These are phyloP conservation scores for Archilochus colubris DNA, from an alignment of 2,113 vertebrate genomes.

Conservation along the genomic window DNA sequence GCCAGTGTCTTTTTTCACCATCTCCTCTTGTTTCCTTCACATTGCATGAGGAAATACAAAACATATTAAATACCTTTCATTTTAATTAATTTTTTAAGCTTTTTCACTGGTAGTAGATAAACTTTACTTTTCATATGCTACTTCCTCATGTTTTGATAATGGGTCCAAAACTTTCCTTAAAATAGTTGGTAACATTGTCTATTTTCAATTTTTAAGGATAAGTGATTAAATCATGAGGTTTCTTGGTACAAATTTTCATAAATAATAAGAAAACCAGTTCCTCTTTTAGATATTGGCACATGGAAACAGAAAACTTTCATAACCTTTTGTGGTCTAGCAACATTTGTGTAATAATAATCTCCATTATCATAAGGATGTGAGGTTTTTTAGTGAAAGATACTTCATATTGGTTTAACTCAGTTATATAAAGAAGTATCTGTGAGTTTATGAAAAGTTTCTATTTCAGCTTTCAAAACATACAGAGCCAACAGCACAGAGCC, in stretches of 20 bases:
- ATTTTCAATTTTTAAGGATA: conserved; percentile 25
- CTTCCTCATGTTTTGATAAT: background rate
- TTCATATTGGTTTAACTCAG: background rate
- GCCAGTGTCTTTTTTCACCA: background rate
- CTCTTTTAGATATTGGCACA: conserved; percentile 59
- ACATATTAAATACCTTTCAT: background rate
- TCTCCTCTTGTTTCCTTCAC: background rate
- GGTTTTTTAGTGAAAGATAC: background rate
- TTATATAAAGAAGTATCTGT: background rate
- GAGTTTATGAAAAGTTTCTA: background rate
- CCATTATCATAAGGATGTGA: background rate
- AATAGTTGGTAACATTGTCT: background rate
- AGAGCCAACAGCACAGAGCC: background rate
- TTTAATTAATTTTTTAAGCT: background rate
- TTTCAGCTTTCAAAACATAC: background rate
- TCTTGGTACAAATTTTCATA: conserved; percentile 8
- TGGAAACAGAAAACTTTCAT: conserved; percentile 61
- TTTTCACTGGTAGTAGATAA: background rate
- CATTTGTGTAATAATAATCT: background rate
- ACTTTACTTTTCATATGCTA: background rate
- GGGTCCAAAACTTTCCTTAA: background rate
- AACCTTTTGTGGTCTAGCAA: conserved; percentile 37
- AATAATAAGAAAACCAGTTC: conserved; percentile 50
- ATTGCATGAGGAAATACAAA: background rate
- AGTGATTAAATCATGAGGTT: background rate